These are phyloP conservation scores for Pseudomyrmex concolor DNA, from an alignment of 1,140 invertebrate genomes.

Conservation along the genomic window DNA sequence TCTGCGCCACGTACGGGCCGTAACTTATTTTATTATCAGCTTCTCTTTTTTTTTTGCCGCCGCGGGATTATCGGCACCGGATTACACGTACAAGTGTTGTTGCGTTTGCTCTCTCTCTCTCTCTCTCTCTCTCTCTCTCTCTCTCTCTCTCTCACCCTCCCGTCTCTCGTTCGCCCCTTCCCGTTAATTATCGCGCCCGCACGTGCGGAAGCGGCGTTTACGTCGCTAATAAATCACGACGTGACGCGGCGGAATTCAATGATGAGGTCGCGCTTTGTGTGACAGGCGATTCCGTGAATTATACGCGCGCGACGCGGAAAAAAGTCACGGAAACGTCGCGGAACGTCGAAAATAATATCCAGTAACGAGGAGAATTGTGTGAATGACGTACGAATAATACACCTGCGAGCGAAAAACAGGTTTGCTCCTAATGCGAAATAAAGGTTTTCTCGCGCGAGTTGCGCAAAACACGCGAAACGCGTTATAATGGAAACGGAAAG, in stretches of 20 bases:
- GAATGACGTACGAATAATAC: background rate
- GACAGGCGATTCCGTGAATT: constrained; percentile 5
- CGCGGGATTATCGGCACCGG: constrained; percentile 35
- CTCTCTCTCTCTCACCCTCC: too few relatives aligned
- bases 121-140: too few relatives aligned
- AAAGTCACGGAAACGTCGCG: constrained; percentile 16
- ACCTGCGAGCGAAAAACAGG: background rate
- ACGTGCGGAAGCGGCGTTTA: constrained; percentile 35
- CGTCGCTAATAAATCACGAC: constrained; percentile 41
- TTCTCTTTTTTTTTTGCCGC: constrained; percentile 33
- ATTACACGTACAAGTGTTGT: constrained; percentile 45
- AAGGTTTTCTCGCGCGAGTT: background rate
- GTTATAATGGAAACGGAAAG: too few relatives aligned
- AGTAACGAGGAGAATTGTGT: constrained; percentile 10
- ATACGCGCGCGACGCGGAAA: background rate
- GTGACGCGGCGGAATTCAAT: constrained; percentile 30
- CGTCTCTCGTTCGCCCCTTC: background rate
- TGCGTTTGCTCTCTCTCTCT: background rate
- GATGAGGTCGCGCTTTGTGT: constrained; percentile 30
- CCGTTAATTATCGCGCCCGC: constrained; percentile 44
- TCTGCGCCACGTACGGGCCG: constrained; percentile 43
- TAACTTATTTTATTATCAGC: constrained; percentile 65
- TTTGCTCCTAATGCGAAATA: background rate
- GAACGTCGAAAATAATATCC: constrained; percentile 35
- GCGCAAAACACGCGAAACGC: background rate